Evolutionary conservation across 2,113 vertebrate genomes (phyloP).

Genomic region (Caretta caretta): DNA sequence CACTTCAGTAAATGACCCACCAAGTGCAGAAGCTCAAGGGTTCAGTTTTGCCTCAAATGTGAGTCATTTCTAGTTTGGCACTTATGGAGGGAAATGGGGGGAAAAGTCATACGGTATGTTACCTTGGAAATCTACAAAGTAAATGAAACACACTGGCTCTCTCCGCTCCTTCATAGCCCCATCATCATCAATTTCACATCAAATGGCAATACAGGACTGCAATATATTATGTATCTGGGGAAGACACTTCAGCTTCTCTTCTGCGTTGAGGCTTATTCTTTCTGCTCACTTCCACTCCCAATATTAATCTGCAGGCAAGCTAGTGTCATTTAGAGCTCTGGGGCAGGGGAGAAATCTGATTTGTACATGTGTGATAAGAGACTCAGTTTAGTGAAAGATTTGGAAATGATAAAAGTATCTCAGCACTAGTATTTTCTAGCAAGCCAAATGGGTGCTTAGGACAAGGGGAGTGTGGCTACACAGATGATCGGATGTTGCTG

Average conservation of each 20-base stretch:
- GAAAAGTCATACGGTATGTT: neutral
- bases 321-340: neutral
- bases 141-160: neutral
- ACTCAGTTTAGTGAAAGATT: neutral
- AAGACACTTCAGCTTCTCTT: neutral
- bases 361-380: neutral
- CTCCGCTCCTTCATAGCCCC: neutral
- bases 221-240: neutral
- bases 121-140: neutral
- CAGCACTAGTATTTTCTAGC: constrained; percentile 54
- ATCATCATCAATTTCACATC: neutral
- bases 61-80: neutral
- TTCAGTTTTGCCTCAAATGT: neutral
- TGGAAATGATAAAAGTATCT: constrained; percentile 32
- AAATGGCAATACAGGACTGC: neutral
- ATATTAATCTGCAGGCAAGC: neutral
- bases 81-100: neutral
- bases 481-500: neutral
- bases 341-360: neutral
- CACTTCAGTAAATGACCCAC: neutral
- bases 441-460: constrained; percentile 28
- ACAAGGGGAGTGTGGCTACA: constrained; percentile 16
- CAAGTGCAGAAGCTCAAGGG: accelerated
- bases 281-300: neutral
- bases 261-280: neutral